Conservation (phyloP, 2,797 vertebrate genomes). For the Xenops minutus region DNA sequence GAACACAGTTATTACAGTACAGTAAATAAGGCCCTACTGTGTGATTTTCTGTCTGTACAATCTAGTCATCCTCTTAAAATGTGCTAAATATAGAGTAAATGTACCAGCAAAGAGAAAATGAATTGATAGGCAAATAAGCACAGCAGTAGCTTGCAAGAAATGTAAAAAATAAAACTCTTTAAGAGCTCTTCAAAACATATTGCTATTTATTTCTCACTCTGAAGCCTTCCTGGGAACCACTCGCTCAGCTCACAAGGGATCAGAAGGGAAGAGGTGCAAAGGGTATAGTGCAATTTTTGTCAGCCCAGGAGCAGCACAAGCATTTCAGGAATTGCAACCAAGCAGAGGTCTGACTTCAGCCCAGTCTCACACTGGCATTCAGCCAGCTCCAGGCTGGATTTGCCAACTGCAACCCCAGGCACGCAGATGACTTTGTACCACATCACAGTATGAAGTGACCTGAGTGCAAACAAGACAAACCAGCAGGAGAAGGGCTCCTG, state of each 20-base stretch:
- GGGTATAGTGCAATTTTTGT: background rate
- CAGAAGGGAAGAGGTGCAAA: background rate
- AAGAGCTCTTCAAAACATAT: constrained; percentile 53
- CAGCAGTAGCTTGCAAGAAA: constrained; percentile 58
- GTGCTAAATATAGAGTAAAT: constrained; percentile 71
- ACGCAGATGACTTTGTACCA: background rate
- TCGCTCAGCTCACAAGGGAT: background rate
- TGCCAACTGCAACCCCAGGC: background rate
- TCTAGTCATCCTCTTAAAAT: constrained; percentile 64
- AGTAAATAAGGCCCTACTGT: constrained; percentile 56
- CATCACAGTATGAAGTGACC: background rate
- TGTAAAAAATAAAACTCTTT: constrained; percentile 41
- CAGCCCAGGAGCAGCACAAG: background rate
- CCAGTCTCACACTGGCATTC: background rate
- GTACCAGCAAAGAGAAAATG: constrained; percentile 62
- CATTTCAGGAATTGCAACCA: background rate
- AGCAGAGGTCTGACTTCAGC: background rate
- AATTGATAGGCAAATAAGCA: constrained; percentile 74
- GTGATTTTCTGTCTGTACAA: constrained; percentile 56
- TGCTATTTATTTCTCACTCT: constrained; percentile 14
- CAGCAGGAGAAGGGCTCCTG: background rate
- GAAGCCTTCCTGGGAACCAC: constrained; percentile 12
- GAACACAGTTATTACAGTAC: constrained; percentile 58
- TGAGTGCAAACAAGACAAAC: background rate
- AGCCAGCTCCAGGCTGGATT: background rate